phyloP scores from a whole-genome alignment of 2,888 invertebrate genomes.

The Agrotis puta region DNA sequence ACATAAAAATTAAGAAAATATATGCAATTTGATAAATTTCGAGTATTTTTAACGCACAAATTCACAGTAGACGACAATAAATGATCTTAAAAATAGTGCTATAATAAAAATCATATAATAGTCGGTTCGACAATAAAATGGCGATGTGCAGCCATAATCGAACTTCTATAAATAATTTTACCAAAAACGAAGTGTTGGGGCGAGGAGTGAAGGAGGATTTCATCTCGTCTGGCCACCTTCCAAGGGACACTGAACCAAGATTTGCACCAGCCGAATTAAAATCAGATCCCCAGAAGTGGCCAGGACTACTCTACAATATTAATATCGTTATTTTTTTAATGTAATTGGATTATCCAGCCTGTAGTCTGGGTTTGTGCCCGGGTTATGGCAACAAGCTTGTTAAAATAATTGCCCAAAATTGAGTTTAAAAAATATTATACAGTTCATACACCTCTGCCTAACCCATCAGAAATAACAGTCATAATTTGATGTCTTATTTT shows the following conservation, averaged over 20 bases:
- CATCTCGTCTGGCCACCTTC: slow-evolving; percentile 61
- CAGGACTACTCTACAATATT: slow-evolving; percentile 31
- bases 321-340: slow-evolving; percentile 20
- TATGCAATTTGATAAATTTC: slow-evolving; percentile 5
- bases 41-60: neutral
- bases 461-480: too few relatives aligned
- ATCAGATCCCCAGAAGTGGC: slow-evolving; percentile 30
- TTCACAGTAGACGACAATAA: slow-evolving; percentile 35
- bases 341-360: too few relatives aligned
- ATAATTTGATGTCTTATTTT: too few relatives aligned
- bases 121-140: slow-evolving; percentile 56
- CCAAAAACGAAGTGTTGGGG: slow-evolving; percentile 49
- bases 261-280: slow-evolving; percentile 56
- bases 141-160: slow-evolving; percentile 54
- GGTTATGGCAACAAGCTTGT: too few relatives aligned
- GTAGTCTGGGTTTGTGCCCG: too few relatives aligned
- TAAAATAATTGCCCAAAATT: too few relatives aligned
- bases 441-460: too few relatives aligned
- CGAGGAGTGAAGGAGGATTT: slow-evolving; percentile 31
- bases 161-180: slow-evolving; percentile 63
- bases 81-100: slow-evolving; percentile 46
- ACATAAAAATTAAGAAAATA: too few relatives aligned
- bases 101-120: slow-evolving; percentile 56
- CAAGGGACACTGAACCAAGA: slow-evolving; percentile 61
- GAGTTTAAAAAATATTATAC: too few relatives aligned